Evolutionary conservation across 2,113 vertebrate genomes (phyloP).

Genomic region (Pomatostomus ruficeps): DNA sequence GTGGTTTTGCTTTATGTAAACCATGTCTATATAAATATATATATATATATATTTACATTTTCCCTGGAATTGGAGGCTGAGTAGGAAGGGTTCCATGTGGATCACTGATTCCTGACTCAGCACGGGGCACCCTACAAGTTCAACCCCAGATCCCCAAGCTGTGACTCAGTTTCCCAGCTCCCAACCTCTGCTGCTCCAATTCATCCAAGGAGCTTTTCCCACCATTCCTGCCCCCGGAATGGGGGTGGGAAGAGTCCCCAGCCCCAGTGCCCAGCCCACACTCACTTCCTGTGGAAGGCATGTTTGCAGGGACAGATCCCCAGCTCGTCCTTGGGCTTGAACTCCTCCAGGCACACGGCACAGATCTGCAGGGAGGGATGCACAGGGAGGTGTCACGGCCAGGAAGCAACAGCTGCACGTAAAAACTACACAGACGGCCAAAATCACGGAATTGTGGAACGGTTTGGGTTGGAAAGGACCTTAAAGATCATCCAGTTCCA

Average conservation of each 20-base stretch:
- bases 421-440: fast-evolving
- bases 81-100: not conserved
- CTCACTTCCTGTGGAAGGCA: slow-evolving; percentile 99
- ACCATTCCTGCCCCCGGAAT: not conserved
- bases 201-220: not conserved
- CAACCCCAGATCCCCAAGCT: not conserved
- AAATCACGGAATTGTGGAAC: fast-evolving
- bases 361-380: slow-evolving; percentile 79
- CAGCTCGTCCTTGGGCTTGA: slow-evolving; percentile 96
- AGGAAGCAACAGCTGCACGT: not conserved
- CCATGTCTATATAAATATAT: fast-evolving
- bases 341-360: slow-evolving; percentile 97
- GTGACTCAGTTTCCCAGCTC: not conserved
- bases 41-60: not conserved
- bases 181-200: not conserved
- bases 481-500: fast-evolving
- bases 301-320: slow-evolving; percentile 99
- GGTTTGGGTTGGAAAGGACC: not conserved
- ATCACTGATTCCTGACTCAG: fast-evolving
- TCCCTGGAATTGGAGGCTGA: not conserved
- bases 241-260: not conserved
- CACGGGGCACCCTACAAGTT: fast-evolving
- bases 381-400: not conserved
- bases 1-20: not conserved
- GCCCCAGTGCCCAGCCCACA: not conserved